These are phyloP conservation scores for Varanus salvator DNA, from an alignment of 2,113 vertebrate genomes.

Conservation along the genomic window DNA sequence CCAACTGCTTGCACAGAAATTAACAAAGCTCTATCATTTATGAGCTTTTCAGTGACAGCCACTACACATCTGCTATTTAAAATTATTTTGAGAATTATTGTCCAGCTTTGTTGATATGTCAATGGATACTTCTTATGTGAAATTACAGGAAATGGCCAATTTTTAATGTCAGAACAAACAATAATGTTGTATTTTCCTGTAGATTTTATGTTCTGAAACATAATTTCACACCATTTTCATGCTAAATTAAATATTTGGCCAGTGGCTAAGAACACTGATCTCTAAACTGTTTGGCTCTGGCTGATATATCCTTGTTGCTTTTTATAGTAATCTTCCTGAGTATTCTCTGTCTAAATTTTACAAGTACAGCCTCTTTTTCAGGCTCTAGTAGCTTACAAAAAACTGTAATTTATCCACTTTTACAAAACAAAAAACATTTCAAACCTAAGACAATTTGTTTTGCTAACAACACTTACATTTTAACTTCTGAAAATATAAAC, in stretches of 20 bases:
- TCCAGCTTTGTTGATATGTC: constrained; percentile 4
- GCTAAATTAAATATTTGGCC: constrained; percentile 55
- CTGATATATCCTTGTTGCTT: constrained; percentile 56
- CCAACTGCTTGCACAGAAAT: constrained; percentile 45
- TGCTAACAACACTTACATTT: constrained; percentile 16
- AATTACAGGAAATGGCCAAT: constrained; percentile 51
- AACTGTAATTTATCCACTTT: constrained; percentile 43
- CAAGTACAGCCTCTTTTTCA: constrained; percentile 56
- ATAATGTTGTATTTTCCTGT: constrained; percentile 39
- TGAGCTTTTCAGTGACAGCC: constrained; percentile 56
- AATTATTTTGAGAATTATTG: constrained; percentile 46
- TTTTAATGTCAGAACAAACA: constrained; percentile 61
- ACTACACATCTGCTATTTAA: constrained; percentile 31
- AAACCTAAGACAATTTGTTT: constrained; percentile 42
- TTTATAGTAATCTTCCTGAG: constrained; percentile 11
- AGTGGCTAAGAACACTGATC: constrained; percentile 35
- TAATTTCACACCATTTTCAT: constrained; percentile 45
- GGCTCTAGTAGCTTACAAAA: constrained; percentile 30
- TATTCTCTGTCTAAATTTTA: constrained; percentile 57
- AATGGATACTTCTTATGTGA: constrained; percentile 30
- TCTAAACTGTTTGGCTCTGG: constrained; percentile 25
- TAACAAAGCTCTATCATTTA: constrained; percentile 41
- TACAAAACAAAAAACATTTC: constrained; percentile 9
- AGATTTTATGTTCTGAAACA: constrained; percentile 30
- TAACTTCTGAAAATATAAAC: neutral